Evolutionary conservation across 2,113 vertebrate genomes (phyloP).

Genomic region (Cottus gobio): DNA sequence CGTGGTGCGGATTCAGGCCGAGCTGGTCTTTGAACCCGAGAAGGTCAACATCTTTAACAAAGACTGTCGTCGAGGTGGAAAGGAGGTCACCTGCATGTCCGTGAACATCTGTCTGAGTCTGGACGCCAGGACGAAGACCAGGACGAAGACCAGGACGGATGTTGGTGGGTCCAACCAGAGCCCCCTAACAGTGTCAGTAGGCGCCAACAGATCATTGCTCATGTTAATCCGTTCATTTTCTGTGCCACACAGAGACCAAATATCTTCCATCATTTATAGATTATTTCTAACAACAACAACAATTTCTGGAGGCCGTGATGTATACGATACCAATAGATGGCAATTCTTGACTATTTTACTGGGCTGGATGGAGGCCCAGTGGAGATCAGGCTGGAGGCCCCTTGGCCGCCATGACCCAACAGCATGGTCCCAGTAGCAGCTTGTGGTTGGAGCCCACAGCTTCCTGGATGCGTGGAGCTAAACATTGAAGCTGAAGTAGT

Average conservation of each 20-base stretch:
- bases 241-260: too few species aligned
- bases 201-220: too few species aligned
- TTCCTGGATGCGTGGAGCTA: neutral
- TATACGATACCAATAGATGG: too few species aligned
- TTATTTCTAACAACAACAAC: too few species aligned
- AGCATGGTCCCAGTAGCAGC: neutral
- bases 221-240: too few species aligned
- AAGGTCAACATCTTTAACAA: conserved; percentile 96
- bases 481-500: neutral
- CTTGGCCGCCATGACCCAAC: neutral
- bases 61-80: conserved; percentile 88
- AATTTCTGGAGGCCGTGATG: too few species aligned
- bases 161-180: conserved; percentile 56
- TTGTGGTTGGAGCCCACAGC: neutral
- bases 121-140: conserved; percentile 77
- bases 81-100: conserved; percentile 91
- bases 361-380: neutral
- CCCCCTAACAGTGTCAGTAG: too few species aligned
- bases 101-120: conserved; percentile 87
- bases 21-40: conserved; percentile 88
- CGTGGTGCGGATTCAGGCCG: conserved; percentile 87
- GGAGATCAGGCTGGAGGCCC: neutral
- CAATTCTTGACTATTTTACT: too few species aligned
- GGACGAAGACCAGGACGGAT: neutral
- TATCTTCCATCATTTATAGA: too few species aligned